Evolutionary conservation across 2,797 vertebrate genomes (phyloP).

Genomic region (Centroberyx gerrardi): DNA sequence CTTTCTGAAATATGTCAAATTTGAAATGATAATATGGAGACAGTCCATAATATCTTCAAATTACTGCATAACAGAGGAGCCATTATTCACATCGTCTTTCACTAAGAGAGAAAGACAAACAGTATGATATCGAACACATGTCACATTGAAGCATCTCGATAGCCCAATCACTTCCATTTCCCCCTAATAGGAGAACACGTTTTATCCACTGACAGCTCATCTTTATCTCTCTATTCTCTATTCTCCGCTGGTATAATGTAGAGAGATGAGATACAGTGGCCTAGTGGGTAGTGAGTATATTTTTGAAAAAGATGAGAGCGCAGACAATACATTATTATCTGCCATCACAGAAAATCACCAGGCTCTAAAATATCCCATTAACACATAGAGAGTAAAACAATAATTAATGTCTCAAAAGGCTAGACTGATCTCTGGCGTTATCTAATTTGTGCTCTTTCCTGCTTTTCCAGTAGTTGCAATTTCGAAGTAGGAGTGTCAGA

Average conservation of each 20-base stretch:
- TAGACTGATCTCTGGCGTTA: not conserved
- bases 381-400: conserved; percentile 2
- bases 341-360: conserved; percentile 30
- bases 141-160: conserved; percentile 48
- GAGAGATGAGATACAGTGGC: conserved; percentile 56
- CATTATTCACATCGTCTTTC: conserved; percentile 45
- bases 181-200: conserved; percentile 47
- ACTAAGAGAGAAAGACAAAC: conserved; percentile 44
- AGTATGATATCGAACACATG: conserved; percentile 46
- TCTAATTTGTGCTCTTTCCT: not conserved
- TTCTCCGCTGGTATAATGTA: conserved; percentile 47
- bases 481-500: not conserved
- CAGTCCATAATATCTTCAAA: conserved; percentile 26
- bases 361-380: conserved; percentile 45
- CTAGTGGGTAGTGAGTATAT: conserved; percentile 23
- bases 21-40: conserved; percentile 38
- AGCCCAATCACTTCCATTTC: conserved; percentile 53
- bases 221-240: conserved; percentile 53
- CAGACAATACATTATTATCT: conserved; percentile 34
- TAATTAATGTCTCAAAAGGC: conserved; percentile 12
- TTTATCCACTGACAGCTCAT: conserved; percentile 61
- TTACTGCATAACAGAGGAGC: conserved; percentile 29
- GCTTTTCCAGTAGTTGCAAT: not conserved
- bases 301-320: conserved; percentile 35
- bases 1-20: conserved; percentile 37